Evolutionary conservation across 1,140 invertebrate species (phyloP).

Genomic region (Eciton burchellii): DNA sequence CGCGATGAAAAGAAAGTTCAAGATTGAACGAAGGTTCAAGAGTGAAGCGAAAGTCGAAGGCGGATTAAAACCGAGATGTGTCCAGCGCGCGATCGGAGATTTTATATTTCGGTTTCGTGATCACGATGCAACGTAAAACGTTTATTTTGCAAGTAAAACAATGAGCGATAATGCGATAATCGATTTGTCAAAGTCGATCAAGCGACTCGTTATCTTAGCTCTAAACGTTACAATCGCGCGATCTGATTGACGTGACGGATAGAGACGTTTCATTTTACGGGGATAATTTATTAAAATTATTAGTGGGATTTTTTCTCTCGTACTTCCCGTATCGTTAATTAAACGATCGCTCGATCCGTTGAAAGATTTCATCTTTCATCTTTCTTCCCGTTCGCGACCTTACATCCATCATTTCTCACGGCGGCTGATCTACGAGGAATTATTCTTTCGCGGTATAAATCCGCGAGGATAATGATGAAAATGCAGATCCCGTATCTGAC

Average conservation of each 20-base stretch:
- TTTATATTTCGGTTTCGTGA: no score
- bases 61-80: neutral
- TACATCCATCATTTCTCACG: neutral
- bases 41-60: neutral
- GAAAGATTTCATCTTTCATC: neutral
- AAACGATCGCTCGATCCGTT: no score
- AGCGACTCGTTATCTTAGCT: no score
- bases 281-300: neutral
- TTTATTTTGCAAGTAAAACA: neutral
- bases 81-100: no score
- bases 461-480: slow-evolving; percentile 56
- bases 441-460: slow-evolving; percentile 4
- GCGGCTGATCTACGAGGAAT: neutral
- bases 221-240: neutral
- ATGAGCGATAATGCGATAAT: slow-evolving; percentile 6
- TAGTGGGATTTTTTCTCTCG: neutral
- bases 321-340: neutral
- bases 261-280: no score
- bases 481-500: slow-evolving; percentile 59
- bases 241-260: neutral
- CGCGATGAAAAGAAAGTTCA: neutral
- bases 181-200: no score
- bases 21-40: neutral
- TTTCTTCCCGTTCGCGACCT: no score
- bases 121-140: no score